Evolutionary conservation across 1,140 invertebrate genomes (phyloP), one percentile per base, ranked within the genome.

Genomic region (Bombus fervidus): DNA sequence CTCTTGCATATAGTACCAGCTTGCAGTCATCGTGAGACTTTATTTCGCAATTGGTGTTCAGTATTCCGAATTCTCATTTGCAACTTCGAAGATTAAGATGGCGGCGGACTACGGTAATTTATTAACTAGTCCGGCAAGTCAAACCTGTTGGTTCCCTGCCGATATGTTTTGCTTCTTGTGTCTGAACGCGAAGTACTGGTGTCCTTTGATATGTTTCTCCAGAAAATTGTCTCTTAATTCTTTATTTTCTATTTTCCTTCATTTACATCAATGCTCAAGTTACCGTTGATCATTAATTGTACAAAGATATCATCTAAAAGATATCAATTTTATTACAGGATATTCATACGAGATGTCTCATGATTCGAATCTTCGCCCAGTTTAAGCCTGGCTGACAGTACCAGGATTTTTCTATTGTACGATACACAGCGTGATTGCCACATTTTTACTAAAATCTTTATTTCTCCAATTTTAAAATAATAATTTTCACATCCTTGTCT

Each of bases 121-220:
- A 94, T 94, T 94, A 94, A 94, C 93, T 94, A 94, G 94, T 94
- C 93, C 91, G 91, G 90, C 92, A 87, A 93, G 93, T 93, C 88
- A 90, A 92, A 93, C 92, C 91, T 91, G 91, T 89, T 91, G 91
- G 68, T 71, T 74, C 81, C 39, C 69, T 25, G 66, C 43, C n/a
- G 43, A 77, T 75, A 66, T 74, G 85, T 82, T 81, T 80, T 81
- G 62, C 66, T 78, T 37, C 41, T 57, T 53, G 74, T 53, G 47
- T 53, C 59, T 41, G 86, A 76, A 73, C 82, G 47, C 78, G 15
- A 86, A 72, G 43, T 69, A 66, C 59, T 57, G 79, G 43, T 81
- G 84, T 81, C 37, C 71, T 57, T 74, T 75, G 71, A 66, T 74
- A 74, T 41, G 68, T 64, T 43, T 39, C 83, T 47, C 15, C 59